Evolutionary conservation across 2,888 invertebrate genomes (phyloP), one percentile per base, ranked within the genome.

Genomic region (Dichetophora obliterata): DNA sequence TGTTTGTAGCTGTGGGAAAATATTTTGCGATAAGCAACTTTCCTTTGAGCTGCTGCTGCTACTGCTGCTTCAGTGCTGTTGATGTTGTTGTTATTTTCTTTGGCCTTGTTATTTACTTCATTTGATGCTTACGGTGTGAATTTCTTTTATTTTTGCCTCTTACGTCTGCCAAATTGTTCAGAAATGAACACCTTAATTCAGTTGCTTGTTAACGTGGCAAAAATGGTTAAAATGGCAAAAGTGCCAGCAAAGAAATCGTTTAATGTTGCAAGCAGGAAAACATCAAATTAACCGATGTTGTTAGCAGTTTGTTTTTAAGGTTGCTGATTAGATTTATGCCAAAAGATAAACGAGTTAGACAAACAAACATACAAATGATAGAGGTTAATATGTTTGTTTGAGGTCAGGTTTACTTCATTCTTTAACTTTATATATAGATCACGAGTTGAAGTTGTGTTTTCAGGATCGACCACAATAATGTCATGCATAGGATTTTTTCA

Each of bases 11-110:
- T 79, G 79, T 81, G 81, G 79, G 80, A 79, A 80, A 79, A 80
- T 80, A 74, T 80, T 77, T 78, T 81, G 65, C 79, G 81, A 80
- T 81, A 81, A 82, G 82, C 80, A 82, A 80, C 81, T 81, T 82
- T 75, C 74, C 70, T 73, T 74, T 61, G 76, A 78, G 66, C 75
- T 77, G 22, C 74, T 69, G 43, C 43, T 74, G 19, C 61, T n/a
- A 31, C 31, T 31, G 31, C 31, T 31, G 31, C 31, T 31, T 31
- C 31, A 31, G 75, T 77, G 34, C 69, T 69, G 31, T 27, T 69
- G 19, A 52, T 74, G 27, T 43, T 75, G 54, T 68, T 68, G 75
- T 59, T 68, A 27, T 66, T n/a, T n/a, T n/a, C n/a, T n/a, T n/a
- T n/a, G n/a, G n/a, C n/a, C n/a, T n/a, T 76, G 65, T 37, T 72